A percentile compares a stretch with the other conserved stretches of the same genome.
These are phyloP conservation scores for Galagoides demidoff DNA, from an alignment of 2,797 vertebrate species.

Conservation along the genomic window DNA sequence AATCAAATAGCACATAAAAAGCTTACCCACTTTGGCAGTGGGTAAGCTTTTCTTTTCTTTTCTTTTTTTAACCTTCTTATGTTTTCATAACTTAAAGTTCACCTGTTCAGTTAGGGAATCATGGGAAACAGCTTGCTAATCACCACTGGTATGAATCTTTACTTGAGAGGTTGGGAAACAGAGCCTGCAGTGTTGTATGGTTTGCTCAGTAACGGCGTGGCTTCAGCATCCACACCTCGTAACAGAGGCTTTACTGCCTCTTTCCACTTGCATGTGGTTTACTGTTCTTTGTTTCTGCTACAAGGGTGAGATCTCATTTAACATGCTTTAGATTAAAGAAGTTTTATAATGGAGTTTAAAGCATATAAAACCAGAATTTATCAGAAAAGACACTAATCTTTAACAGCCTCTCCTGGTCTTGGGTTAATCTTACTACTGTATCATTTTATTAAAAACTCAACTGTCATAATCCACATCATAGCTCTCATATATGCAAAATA, in stretches of 20 bases:
- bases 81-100: neutral
- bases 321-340: constrained; percentile 31
- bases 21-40: neutral
- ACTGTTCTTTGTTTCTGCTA: constrained; percentile 50
- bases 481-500: neutral
- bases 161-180: neutral
- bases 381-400: constrained; percentile 29
- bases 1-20: constrained; percentile 11
- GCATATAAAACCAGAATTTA: neutral
- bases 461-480: neutral
- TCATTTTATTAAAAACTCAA: neutral
- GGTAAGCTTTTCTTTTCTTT: neutral
- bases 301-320: constrained; percentile 2
- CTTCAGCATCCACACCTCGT: neutral
- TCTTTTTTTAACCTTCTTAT: neutral
- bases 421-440: neutral
- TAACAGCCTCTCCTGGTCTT: neutral
- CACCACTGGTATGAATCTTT: neutral
- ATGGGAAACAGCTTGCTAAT: neutral
- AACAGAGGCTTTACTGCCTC: neutral
- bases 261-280: neutral
- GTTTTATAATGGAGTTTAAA: constrained; percentile 13
- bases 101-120: neutral
- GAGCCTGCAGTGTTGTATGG: neutral
- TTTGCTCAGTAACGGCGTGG: neutral